Conservation (phyloP, 2,113 vertebrate genomes). For the Vombatus ursinus region DNA sequence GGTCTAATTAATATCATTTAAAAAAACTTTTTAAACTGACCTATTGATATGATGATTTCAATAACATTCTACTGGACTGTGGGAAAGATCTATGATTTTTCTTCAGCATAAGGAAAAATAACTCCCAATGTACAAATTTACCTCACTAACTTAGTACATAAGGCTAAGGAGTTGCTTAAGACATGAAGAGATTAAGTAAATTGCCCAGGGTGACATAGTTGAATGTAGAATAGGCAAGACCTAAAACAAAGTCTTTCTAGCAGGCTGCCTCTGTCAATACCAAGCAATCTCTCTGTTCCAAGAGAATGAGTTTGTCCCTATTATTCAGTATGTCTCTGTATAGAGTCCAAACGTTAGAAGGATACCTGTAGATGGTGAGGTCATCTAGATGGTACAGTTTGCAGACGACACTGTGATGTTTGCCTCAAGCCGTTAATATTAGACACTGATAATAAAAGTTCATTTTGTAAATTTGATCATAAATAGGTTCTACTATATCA, state of each 20-base stretch:
- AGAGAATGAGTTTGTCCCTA: not conserved
- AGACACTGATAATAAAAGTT: not conserved
- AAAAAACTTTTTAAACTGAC: not conserved
- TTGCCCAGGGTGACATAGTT: not conserved
- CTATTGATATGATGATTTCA: not conserved
- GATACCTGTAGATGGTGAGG: not conserved
- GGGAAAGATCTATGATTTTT: not conserved
- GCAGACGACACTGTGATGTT: not conserved
- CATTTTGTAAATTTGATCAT: not conserved
- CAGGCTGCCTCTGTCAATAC: not conserved
- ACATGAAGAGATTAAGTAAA: not conserved
- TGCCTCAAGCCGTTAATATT: not conserved
- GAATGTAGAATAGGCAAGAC: not conserved
- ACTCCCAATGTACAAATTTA: not conserved
- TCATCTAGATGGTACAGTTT: not conserved
- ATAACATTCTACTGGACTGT: not conserved
- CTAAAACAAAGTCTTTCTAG: not conserved
- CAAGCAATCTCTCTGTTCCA: not conserved
- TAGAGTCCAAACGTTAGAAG: not conserved
- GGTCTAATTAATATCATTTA: not conserved
- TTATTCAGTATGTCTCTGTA: not conserved
- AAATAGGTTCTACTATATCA: not conserved
- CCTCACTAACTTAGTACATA: not conserved
- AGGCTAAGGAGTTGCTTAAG: not conserved
- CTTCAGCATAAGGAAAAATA: not conserved